Evolutionary conservation across 1,140 invertebrate genomes (phyloP), one percentile per base, ranked within the genome.

Genomic region (Magallana ariakensis): DNA sequence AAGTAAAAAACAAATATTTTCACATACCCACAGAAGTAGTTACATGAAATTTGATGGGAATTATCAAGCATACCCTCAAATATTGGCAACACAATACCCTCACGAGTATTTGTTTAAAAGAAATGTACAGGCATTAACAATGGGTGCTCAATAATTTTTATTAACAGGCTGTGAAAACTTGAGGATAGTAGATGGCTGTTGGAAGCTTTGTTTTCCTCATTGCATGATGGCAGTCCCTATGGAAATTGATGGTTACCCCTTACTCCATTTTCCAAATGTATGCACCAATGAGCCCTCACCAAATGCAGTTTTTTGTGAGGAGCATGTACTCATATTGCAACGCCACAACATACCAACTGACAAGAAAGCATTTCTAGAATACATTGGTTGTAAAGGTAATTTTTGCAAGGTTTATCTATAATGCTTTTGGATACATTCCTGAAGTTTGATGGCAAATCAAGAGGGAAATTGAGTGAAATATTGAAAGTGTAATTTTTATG

Each of bases 351-450:
- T 84, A 9, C 83, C 83, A 19, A 84, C 57, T 15, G 22, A 26
- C n/a, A 84, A 84, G n/a, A 22, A 84, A 33, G 83, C 57, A 10
- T 84, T 84, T 62, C 57, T 84, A 8, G 13, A 84, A 60, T 84
- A 33, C 57, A 84, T 84, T 62, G 83, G 83, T 6, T 84, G 83
- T 33, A 60, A 19, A 22, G 60, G 83, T 60, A 84, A 84, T 55
- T 84, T 55, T 81, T 81, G 33, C 33, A 46, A 46, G 3, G 33
- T 46, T 46, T 46, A 46, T 46, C 2, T 46, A 46, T 46, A 46
- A 46, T 46, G 33, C 33, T 46, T 46, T 46, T 46, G 33, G 33
- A 46, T 46, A 46, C 33, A 46, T 46, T 46, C 33, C 33, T 46
- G 5, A 46, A 46, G 33, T 46, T 46, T 46, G 33, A 46, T 46